Evolutionary conservation across 2,888 invertebrate genomes (phyloP).

Genomic region (Anodontia alba): DNA sequence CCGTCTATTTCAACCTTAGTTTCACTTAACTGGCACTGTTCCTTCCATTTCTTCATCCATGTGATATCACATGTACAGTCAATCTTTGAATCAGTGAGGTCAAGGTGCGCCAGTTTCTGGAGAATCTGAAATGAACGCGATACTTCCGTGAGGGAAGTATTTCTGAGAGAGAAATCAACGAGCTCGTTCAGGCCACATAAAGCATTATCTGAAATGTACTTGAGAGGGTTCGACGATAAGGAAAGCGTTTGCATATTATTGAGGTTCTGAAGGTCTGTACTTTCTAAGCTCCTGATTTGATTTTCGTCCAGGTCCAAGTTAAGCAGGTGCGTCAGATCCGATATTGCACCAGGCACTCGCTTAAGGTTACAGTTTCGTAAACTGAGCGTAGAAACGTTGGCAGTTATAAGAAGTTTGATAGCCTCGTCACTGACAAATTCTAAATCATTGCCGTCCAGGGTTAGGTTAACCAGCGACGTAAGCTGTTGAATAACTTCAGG

Average conservation of each 20-base stretch:
- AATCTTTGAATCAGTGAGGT: conserved; percentile 50
- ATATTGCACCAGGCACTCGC: conserved; percentile 66
- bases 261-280: conserved; percentile 59
- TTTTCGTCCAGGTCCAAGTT: conserved; percentile 61
- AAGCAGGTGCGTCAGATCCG: conserved; percentile 47
- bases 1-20: conserved; percentile 36
- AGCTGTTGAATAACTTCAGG: conserved; percentile 58
- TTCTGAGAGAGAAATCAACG: conserved; percentile 40
- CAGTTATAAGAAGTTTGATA: conserved; percentile 45
- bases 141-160: conserved; percentile 52
- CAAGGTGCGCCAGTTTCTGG: conserved; percentile 31
- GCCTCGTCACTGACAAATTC: conserved; percentile 69
- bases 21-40: conserved; percentile 2
- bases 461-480: conserved; percentile 39
- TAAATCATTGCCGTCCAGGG: conserved; percentile 59
- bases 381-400: conserved; percentile 57
- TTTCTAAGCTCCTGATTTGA: conserved; percentile 64
- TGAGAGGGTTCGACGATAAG: conserved; percentile 61
- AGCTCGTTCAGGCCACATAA: conserved; percentile 46
- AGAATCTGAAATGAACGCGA: conserved; percentile 54
- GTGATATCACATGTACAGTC: conserved; percentile 68
- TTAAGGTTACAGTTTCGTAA: conserved; percentile 61
- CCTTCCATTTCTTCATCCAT: conserved; percentile 57
- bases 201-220: conserved; percentile 64
- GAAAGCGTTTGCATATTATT: conserved; percentile 35